Conservation (phyloP, 2,888 invertebrate genomes). For the Drosophila formosana region DNA sequence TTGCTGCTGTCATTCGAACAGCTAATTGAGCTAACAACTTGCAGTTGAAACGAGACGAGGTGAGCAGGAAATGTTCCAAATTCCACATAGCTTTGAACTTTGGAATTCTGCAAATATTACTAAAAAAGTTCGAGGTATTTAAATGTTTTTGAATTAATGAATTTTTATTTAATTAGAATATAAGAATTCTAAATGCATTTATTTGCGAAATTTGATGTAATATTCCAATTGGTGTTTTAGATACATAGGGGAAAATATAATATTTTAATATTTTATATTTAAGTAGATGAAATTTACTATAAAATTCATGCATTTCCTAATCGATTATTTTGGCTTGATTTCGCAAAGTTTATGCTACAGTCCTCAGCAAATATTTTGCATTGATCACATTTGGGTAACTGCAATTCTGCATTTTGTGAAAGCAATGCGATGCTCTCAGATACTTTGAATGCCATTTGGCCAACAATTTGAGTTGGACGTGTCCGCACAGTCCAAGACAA, state of each 20-base stretch:
- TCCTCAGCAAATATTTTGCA: slow-evolving; percentile 10
- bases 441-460: slow-evolving; percentile 51
- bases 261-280: not conserved
- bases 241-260: not conserved
- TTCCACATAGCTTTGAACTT: not conserved
- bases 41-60: slow-evolving; percentile 2
- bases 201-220: not conserved
- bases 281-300: not conserved
- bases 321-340: not conserved
- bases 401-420: slow-evolving; percentile 31
- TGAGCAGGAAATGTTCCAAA: not conserved
- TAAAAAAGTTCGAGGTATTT: not conserved
- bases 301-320: not conserved
- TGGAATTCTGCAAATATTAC: not conserved
- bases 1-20: slow-evolving; percentile 32
- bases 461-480: slow-evolving; percentile 37
- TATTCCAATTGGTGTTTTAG: no score
- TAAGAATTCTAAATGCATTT: not conserved
- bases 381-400: slow-evolving; percentile 15
- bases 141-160: not conserved
- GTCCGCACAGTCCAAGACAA: slow-evolving; percentile 45
- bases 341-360: not conserved
- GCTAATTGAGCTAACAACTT: slow-evolving; percentile 39
- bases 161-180: not conserved
- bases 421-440: slow-evolving; percentile 28